A percentile compares a stretch with the other conserved stretches of the same genome.
phyloP scores from a whole-genome alignment of 2,113 vertebrate genomes.

The Platycercus adscitus region DNA sequence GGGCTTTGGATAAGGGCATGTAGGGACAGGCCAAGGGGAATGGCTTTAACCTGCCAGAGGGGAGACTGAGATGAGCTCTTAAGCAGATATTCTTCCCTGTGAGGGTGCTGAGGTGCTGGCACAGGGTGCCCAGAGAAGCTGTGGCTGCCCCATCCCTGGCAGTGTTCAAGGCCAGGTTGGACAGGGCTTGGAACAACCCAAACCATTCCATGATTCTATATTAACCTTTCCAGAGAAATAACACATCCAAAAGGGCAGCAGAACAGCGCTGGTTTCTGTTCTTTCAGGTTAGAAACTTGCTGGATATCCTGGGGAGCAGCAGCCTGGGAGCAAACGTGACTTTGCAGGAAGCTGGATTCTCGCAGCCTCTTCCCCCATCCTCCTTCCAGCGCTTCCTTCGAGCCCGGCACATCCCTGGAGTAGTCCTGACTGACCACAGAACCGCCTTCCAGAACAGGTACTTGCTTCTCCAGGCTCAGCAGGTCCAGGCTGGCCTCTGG shows the following conservation, averaged over 20 bases:
- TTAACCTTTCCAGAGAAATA: not conserved
- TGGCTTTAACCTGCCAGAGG: not conserved
- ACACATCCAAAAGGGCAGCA: not conserved
- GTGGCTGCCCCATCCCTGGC: not conserved
- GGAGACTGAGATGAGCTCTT: not conserved
- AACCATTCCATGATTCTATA: not conserved
- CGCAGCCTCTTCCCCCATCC: conserved; percentile 88
- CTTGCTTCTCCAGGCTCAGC: accelerated
- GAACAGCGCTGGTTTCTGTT: not conserved
- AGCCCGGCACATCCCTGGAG: conserved; percentile 80
- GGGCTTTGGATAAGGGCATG: not conserved
- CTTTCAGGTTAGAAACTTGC: conserved; percentile 77
- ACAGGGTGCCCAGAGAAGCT: not conserved
- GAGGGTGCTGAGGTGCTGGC: not conserved
- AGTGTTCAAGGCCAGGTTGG: not conserved
- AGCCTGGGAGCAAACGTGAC: conserved; percentile 14
- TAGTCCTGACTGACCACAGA: conserved; percentile 86
- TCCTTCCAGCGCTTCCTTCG: conserved; percentile 94
- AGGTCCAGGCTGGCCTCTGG: not conserved
- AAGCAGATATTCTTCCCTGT: not conserved
- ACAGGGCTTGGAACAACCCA: not conserved
- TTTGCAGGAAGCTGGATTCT: conserved; percentile 35
- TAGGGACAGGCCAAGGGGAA: not conserved
- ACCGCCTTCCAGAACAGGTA: conserved; percentile 83
- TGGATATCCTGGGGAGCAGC: conserved; percentile 57